Base-by-base conservation (phyloP, 1,140 invertebrate genomes). In the Aphelinus certus region DNA sequence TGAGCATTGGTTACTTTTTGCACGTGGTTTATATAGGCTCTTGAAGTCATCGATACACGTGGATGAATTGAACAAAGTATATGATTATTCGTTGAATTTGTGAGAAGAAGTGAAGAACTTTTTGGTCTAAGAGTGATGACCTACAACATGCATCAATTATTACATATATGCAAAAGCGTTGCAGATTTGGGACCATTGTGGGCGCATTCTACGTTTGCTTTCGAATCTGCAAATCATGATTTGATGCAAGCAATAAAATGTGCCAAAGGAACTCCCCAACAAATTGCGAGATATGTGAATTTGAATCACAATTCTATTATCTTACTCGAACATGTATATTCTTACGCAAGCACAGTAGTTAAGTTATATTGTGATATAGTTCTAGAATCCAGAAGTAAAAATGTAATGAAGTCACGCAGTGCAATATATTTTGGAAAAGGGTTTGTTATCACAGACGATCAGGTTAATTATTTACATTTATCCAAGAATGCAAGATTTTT, bases 161-260 rank as follows among this genome's bases (percentile, higher is more conserved):
- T 78, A 43, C 76, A 79, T 53, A 53, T 76, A n/a, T 7, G 7
- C 7, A 53, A 63, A 42, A 75, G 76, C 46, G 78, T 79, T 26
- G 69, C 69, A 9, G 62, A 77, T 67, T 79, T 68, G 72, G 77
- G 75, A 60, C 75, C 75, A 0, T 56, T 79, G 43, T 77, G 66
- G 73, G 55, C 63, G 0, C 64, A 79, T 2, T 75, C 67, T 42
- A 76, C 73, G 42, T 79, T 75, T 68, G 2, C 60, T 7, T 76
- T 79, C 70, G 75, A 79, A 77, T 77, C 66, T 43, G 66, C 55
- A 58, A 79, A 79, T 55, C 64, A 60, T 1, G 48, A 70, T 70
- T 58, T 70, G n/a, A 5, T 79, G 42, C 77, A 75, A 53, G 61
- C 55, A 3, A 76, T 77, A 53, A 62, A 79, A 71, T 73, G 71